A percentile compares a stretch with the other conserved stretches of the same genome.
Evolutionary conservation across 2,888 invertebrate genomes (phyloP).

Genomic region (Phania funesta): DNA sequence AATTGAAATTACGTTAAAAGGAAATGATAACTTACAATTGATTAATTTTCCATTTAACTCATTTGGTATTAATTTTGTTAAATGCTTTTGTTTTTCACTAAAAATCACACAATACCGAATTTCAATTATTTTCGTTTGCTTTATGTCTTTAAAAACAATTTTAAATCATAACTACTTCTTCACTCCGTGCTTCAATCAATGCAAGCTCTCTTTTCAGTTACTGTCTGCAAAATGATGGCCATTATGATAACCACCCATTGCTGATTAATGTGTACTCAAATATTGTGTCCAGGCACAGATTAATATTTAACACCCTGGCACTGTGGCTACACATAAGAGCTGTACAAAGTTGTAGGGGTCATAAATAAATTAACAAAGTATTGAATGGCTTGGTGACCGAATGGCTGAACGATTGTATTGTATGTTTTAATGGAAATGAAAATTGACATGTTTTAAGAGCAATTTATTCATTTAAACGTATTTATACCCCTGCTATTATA

Average conservation of each 20-base stretch:
- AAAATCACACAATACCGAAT: neutral
- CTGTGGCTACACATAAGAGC: neutral
- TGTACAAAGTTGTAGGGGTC: neutral
- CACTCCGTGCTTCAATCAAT: too few relatives aligned
- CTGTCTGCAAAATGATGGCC: too few relatives aligned
- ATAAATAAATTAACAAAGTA: constrained; percentile 3
- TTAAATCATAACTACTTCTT: too few relatives aligned
- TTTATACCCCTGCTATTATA: neutral
- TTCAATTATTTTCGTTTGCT: too few relatives aligned
- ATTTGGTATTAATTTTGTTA: constrained; percentile 10
- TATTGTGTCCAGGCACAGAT: neutral
- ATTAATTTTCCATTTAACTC: constrained; percentile 62
- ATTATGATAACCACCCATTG: neutral
- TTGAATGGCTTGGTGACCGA: neutral
- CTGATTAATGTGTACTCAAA: neutral
- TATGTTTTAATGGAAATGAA: constrained; percentile 35
- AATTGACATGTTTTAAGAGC: constrained; percentile 54
- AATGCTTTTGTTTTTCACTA: constrained; percentile 4
- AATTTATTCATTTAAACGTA: constrained; percentile 43
- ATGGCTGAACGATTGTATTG: neutral
- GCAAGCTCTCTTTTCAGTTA: too few relatives aligned
- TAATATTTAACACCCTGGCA: neutral
- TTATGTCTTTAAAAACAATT: too few relatives aligned
- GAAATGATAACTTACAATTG: constrained; percentile 60
- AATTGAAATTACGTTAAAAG: constrained; percentile 48